These are phyloP conservation scores for Scaptomyza parva DNA, from an alignment of 2,888 invertebrate species.

Conservation along the genomic window DNA sequence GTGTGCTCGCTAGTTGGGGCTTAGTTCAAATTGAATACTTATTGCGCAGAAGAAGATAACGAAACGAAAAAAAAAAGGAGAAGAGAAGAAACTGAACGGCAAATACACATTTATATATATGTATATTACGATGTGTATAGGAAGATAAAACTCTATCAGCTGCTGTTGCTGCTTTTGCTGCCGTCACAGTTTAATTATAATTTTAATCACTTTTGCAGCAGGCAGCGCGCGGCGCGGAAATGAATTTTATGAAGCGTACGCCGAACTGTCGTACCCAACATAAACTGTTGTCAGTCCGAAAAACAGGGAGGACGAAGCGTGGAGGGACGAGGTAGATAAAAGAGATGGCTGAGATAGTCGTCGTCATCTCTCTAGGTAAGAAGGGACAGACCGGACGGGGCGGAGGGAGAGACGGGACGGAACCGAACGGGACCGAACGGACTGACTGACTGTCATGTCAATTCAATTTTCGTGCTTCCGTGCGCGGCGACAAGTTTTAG, in stretches of 20 bases:
- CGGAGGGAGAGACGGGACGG: conserved; percentile 7
- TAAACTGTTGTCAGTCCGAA: conserved; percentile 75
- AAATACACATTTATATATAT: conserved; percentile 1
- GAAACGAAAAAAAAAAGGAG: conserved; percentile 9
- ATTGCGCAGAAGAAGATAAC: conserved; percentile 31
- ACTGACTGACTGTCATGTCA: conserved; percentile 76
- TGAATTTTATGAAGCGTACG: conserved; percentile 80
- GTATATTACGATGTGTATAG: background rate
- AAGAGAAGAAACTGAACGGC: background rate
- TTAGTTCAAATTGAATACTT: conserved; percentile 75
- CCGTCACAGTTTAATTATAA: conserved; percentile 80
- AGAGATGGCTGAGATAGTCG: conserved; percentile 10
- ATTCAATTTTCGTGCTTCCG: conserved; percentile 81
- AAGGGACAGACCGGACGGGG: conserved; percentile 8
- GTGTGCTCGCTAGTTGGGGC: conserved; percentile 61
- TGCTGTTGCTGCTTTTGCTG: conserved; percentile 30
- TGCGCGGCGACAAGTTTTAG: conserved; percentile 80
- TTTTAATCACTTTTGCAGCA: conserved; percentile 78
- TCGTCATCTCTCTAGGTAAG: background rate
- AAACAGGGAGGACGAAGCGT: background rate
- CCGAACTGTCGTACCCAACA: conserved; percentile 79
- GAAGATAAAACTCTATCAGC: conserved; percentile 47
- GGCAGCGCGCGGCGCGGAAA: conserved; percentile 77
- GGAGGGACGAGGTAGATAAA: background rate
- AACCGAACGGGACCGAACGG: too few relatives aligned